Evolutionary conservation across 2,888 invertebrate genomes (phyloP).

Genomic region (Coleophora flavipennella): DNA sequence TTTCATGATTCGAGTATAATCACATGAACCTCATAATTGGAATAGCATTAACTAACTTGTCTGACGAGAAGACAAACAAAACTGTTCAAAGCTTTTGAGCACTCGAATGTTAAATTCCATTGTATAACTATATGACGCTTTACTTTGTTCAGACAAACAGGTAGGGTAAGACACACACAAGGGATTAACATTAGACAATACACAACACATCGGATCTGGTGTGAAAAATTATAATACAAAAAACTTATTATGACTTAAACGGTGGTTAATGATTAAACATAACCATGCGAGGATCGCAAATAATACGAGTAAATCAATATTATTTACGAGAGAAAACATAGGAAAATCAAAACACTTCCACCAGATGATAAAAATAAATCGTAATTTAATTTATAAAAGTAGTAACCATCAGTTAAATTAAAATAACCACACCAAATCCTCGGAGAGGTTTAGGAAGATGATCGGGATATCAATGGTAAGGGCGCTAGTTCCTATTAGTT

Average conservation of each 20-base stretch:
- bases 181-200: constrained; percentile 92
- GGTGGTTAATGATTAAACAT: constrained; percentile 47
- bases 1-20: constrained; percentile 57
- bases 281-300: constrained; percentile 67
- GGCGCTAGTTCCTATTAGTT: constrained; percentile 58
- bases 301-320: constrained; percentile 38
- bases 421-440: constrained; percentile 73
- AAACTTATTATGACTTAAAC: constrained; percentile 30
- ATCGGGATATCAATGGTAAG: constrained; percentile 56
- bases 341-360: constrained; percentile 73
- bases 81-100: constrained; percentile 63
- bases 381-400: constrained; percentile 52
- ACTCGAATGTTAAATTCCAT: constrained; percentile 42
- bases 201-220: constrained; percentile 80
- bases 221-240: constrained; percentile 59
- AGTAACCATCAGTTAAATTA: constrained; percentile 48
- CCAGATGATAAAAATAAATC: constrained; percentile 66
- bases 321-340: constrained; percentile 61
- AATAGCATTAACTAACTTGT: constrained; percentile 34
- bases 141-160: constrained; percentile 67
- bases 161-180: constrained; percentile 89
- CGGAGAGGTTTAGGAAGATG: constrained; percentile 69
- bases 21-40: constrained; percentile 29
- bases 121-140: constrained; percentile 48
- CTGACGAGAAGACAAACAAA: constrained; percentile 62